Base-by-base conservation (phyloP, 2,888 invertebrate genomes). In the Gymnosoma rotundatum region DNA sequence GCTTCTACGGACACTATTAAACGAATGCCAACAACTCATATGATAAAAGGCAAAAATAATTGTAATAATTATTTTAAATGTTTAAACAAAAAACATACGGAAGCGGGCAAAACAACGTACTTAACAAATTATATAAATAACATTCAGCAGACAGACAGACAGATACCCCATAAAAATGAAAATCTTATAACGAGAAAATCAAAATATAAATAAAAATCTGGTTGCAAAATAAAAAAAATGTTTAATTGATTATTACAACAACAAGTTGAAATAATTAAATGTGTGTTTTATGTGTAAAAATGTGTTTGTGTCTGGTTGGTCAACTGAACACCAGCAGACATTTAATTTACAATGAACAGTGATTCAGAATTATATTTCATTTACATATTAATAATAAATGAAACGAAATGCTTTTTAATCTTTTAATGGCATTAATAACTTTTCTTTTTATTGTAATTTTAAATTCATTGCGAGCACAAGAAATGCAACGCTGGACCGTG, bases 81-180 rank as follows among this genome's bases (percentile, higher is more conserved):
- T 72, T 72, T 78, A 63, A 66, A 32, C 18, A 58, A 64, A 12
- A 50, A 75, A 75, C 50, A 64, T 75, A 75, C 81, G 75, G 81
- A 81, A 81, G 64, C 50, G 69, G 74, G 64, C 75, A 81, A 50
- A 70, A 64, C 50, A 42, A 70, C 64, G 64, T 58, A 75, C 75
- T 69, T 81, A 50, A 80, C 56, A 74, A 69, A 69, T 78, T 78
- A 10, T 74, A 69, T 58, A 70, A 63, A 56, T 63, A 45, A 63
- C 10, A 45, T 14, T 48, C 36, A 48, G 25, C 58, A 67, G 50
- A 32, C 38, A 18, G 12, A 12, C 42, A 10, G 42, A 42, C 42
- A 42, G 50, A 61, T 52, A 63, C 50, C 54, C 70, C 64, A 50
- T 64, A 69, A 69, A 78, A 69, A 76, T 72, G 58, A 70, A 75